Evolutionary conservation across 2,888 invertebrate species (phyloP).

Genomic region (Pocota personata): DNA sequence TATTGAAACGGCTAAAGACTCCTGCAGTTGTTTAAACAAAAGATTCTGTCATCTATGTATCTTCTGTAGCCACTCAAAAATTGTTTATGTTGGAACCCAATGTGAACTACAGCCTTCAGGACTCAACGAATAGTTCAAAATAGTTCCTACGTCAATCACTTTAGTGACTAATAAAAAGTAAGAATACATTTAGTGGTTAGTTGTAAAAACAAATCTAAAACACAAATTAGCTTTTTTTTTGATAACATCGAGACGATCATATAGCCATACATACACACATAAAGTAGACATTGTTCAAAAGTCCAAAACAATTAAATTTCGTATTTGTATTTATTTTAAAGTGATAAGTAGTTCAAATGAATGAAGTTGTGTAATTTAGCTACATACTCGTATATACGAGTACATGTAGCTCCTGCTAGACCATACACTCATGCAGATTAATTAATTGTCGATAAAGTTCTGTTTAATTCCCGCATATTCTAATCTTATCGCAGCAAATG

Average conservation of each 20-base stretch:
- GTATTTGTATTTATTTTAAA: conserved; percentile 7
- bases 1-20: no score
- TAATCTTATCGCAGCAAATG: conserved; percentile 44
- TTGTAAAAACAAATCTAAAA: no score
- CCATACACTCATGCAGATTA: conserved; percentile 13
- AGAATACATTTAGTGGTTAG: no score
- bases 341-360: not conserved
- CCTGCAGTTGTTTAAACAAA: no score
- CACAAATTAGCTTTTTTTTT: no score
- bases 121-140: no score
- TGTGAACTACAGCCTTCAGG: no score
- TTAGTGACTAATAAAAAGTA: no score
- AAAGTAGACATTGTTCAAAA: conserved; percentile 1
- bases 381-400: not conserved
- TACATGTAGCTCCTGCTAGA: not conserved
- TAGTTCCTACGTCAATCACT: no score
- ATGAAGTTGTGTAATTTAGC: not conserved
- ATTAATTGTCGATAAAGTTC: conserved; percentile 59
- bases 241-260: not conserved
- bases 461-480: conserved; percentile 32
- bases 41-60: no score
- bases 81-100: no score
- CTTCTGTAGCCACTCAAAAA: no score
- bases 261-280: not conserved
- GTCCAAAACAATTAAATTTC: conserved; percentile 39